A percentile compares a stretch with the other conserved stretches of the same genome.
Conservation (phyloP, 2,113 vertebrate genomes). For the Stegastes partitus region DNA sequence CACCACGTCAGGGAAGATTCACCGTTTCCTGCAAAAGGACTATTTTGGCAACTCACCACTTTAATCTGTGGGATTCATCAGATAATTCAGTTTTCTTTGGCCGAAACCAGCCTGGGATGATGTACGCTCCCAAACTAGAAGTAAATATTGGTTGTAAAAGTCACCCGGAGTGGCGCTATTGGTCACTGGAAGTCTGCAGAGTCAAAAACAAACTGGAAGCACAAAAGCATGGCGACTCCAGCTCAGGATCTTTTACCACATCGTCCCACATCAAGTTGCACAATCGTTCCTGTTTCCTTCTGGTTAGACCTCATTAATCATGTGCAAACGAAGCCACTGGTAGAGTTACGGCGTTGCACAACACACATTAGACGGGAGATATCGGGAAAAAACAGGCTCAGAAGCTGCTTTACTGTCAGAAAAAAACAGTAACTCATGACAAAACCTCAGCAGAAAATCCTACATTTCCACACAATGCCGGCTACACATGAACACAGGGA, state of each 20-base stretch:
- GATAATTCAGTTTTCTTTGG: too few species aligned
- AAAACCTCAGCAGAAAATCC: background rate
- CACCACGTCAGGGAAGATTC: too few species aligned
- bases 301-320: background rate
- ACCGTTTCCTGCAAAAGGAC: too few species aligned
- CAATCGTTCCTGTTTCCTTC: background rate
- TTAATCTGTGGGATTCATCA: background rate
- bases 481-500: conserved; percentile 1
- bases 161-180: too few species aligned
- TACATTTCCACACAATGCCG: background rate
- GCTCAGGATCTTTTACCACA: background rate
- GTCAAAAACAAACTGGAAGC: too few species aligned
- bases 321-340: background rate
- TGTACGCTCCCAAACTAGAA: too few species aligned
- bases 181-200: too few species aligned
- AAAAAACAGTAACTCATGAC: conserved; percentile 29
- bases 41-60: too few species aligned
- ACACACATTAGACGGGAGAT: too few species aligned
- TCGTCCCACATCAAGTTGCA: background rate
- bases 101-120: too few species aligned
- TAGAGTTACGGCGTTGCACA: background rate
- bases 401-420: background rate
- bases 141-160: too few species aligned
- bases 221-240: background rate
- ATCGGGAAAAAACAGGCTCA: too few species aligned